These are phyloP conservation scores for Nemurella pictetii DNA, from an alignment of 2,888 invertebrate genomes.

Conservation along the genomic window DNA sequence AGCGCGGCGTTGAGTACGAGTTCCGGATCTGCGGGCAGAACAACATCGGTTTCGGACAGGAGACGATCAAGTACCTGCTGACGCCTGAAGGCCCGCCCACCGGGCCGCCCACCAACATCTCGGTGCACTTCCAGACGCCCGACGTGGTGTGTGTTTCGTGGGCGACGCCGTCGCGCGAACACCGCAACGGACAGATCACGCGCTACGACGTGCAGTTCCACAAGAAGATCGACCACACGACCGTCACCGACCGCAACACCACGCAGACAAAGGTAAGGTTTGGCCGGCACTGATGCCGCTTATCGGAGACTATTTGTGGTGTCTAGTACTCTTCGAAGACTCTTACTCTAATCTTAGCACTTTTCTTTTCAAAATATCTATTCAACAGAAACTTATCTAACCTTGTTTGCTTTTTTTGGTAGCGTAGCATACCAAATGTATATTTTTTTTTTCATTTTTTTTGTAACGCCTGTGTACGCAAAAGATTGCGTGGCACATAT, in stretches of 20 bases:
- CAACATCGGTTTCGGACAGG: slow-evolving; percentile 92
- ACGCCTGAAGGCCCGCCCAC: slow-evolving; percentile 94
- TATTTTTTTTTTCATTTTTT: no score
- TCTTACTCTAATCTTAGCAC: no score
- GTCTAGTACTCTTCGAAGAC: no score
- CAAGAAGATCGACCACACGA: slow-evolving; percentile 82
- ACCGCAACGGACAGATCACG: slow-evolving; percentile 91
- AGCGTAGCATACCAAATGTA: no score
- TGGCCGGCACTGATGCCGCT: no score
- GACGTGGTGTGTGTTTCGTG: slow-evolving; percentile 89
- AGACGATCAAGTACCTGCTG: slow-evolving; percentile 85
- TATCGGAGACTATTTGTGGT: no score
- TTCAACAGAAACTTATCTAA: no score
- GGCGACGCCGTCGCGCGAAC: slow-evolving; percentile 82
- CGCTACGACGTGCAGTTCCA: slow-evolving; percentile 92
- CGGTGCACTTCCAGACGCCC: slow-evolving; percentile 87
- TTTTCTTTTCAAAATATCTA: no score
- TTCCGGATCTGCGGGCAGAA: slow-evolving; percentile 96
- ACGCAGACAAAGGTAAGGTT: slow-evolving; percentile 64
- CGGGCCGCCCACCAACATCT: slow-evolving; percentile 83
- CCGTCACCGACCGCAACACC: slow-evolving; percentile 75
- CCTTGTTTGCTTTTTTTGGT: no score
- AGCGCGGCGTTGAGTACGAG: slow-evolving; percentile 93
- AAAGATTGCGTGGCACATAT: no score
- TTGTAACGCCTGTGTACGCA: no score